Evolutionary conservation across 2,888 invertebrate genomes (phyloP), one percentile per base, ranked within the genome.

Genomic region (Plagodis pulveraria): DNA sequence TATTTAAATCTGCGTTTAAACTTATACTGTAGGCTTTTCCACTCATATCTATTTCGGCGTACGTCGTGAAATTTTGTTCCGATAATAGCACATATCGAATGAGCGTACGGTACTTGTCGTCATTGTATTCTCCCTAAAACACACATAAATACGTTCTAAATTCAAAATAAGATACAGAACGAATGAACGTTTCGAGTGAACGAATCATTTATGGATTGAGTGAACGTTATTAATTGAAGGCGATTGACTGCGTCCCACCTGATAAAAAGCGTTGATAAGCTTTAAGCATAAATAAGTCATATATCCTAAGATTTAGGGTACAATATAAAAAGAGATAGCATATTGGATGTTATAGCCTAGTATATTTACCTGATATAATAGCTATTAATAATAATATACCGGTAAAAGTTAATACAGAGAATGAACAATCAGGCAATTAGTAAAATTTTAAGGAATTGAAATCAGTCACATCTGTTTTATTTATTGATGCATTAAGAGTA

Each of bases 21-120:
- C 94, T 94, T 46, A 96, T 74, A 66, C 95, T 96, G 77, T 97
- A 97, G 0, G 95, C 91, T 67, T 94, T 95, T 5, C 94, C 94
- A 59, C 94, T 94, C 49, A 96, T 91, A 69, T 95, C 95, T 5
- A 96, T 78, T 75, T 96, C 96, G 0, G 94, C 94, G 74, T 95
- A 95, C 0, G 95, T 93, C 0, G 94, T 94, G 69, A 95, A 94
- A 70, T 94, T 94, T 52, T 94, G 93, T 49, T 94, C 89, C 0
- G 95, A 94, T 5, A 94, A 83, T 0, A 93, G 81, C 6, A 94
- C 87, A 77, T 96, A 95, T 46, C 95, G 95, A 6, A 96, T 79
- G 2, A 95, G 86, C 0, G 96, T 74, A 0, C 95, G 94, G 77
- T 97, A 97, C 35, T 94, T 94, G 51, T 95, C 94, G 5, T 93